Evolutionary conservation across 2,113 vertebrate genomes (phyloP).

Genomic region (Paramisgurnus dabryanus): DNA sequence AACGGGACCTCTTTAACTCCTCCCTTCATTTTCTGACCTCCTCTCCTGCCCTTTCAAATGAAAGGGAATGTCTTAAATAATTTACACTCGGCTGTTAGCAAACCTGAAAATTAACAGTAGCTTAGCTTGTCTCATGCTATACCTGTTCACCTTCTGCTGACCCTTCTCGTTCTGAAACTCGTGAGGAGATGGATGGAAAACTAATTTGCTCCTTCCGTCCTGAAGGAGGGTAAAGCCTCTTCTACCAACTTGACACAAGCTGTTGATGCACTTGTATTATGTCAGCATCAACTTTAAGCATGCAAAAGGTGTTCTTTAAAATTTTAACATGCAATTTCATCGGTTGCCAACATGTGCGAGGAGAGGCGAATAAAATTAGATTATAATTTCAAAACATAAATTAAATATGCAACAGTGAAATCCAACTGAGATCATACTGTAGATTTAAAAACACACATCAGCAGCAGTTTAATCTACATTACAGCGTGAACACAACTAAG

Average conservation of each 20-base stretch:
- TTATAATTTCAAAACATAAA: conserved; percentile 9
- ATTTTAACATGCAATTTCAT: conserved; percentile 27
- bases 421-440: background rate
- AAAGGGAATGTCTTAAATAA: conserved; percentile 35
- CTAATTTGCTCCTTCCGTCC: conserved; percentile 16
- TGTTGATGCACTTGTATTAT: background rate
- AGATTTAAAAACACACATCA: background rate
- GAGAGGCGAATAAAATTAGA: conserved; percentile 6
- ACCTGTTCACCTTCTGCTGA: conserved; percentile 11
- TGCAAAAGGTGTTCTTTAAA: conserved; percentile 24
- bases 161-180: conserved; percentile 18
- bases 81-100: conserved; percentile 25
- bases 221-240: conserved; percentile 24
- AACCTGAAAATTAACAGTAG: conserved; percentile 43
- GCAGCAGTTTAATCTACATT: conserved; percentile 10
- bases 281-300: conserved; percentile 25
- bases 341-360: background rate
- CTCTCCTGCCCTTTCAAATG: background rate
- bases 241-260: conserved; percentile 14
- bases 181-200: conserved; percentile 29
- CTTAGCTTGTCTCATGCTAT: conserved; percentile 16
- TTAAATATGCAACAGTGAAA: conserved; percentile 16
- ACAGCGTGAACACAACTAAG: background rate
- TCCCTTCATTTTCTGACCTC: background rate
- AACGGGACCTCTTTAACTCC: background rate